Evolutionary conservation across 2,797 vertebrate species (phyloP), one percentile per base, ranked within the genome.

Genomic region (Ptychadena robeensis): DNA sequence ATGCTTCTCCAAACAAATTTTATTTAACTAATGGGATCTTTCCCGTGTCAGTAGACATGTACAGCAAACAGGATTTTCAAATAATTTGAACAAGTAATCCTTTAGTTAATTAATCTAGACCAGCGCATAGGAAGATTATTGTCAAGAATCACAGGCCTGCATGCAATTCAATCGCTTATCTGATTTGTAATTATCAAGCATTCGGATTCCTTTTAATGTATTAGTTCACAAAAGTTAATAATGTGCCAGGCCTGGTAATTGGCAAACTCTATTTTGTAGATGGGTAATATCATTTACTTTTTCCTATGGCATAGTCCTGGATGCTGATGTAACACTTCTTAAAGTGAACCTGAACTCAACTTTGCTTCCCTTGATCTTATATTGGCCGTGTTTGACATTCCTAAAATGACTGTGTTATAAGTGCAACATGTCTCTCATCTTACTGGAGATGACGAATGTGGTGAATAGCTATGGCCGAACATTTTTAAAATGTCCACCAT

Each of bases 11-110:
- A 81, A 81, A 81, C 63, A 81, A n/a, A 48, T 61, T 65, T 73
- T 14, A 59, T 69, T 69, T 53, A 37, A 69, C 48, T 35, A 69
- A 69, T 69, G 48, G 76, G 44, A 74, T 82, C 64, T 67, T 59
- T 61, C 44, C 30, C 35, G 40, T 81, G 72, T 68, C 73, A 71
- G 31, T 48, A 82, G 73, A 71, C 38, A 77, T 69, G 67, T 35
- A 82, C 32, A 35, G 48, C 65, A 82, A 82, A 82, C 53, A 69
- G 53, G 80, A 82, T 65, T 75, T 61, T 70, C 27, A 44, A 11
- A 61, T 75, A 25, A 82, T 76, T 82, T 77, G 35, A 71, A 44
- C 31, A 40, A 38, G 73, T 82, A 82, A 82, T 77, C 81, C 73
- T 77, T 35, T 27, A 77, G 81, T 71, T 82, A 82, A 82, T 77